phyloP scores from a whole-genome alignment of 1,140 invertebrate genomes.

The Zelostemma sp. region DNA sequence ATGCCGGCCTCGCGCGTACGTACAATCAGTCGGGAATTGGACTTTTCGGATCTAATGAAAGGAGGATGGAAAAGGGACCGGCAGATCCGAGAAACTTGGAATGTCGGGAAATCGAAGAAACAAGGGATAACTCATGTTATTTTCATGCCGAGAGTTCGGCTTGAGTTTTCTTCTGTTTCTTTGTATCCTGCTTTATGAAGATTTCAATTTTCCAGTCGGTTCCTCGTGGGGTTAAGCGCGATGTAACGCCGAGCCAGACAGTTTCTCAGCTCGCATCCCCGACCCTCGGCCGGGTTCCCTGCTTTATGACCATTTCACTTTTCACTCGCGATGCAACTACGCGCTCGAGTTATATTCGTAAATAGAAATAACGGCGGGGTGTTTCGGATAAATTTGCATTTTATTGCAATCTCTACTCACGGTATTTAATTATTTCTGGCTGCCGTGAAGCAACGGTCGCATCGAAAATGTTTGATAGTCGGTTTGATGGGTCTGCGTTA shows the following conservation, averaged over 20 bases:
- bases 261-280: constrained; percentile 11
- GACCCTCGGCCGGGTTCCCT: constrained; percentile 12
- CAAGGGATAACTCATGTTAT: neutral
- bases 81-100: constrained; percentile 4
- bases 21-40: constrained; percentile 34
- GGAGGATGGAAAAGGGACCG: constrained; percentile 22
- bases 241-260: constrained; percentile 15
- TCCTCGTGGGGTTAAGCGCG: constrained; percentile 10
- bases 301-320: constrained; percentile 10
- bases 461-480: constrained; percentile 20
- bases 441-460: neutral
- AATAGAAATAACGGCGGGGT: neutral
- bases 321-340: constrained; percentile 1
- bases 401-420: no score
- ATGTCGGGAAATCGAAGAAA: neutral
- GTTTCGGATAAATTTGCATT: neutral
- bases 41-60: constrained; percentile 27
- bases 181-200: constrained; percentile 7
- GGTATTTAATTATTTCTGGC: neutral
- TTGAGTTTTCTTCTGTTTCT: neutral
- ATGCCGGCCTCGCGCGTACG: constrained; percentile 38
- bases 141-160: neutral
- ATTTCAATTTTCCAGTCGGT: constrained; percentile 15
- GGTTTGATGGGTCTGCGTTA: constrained; percentile 51
- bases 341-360: neutral